Percentiles rank a stretch among this genome's conserved stretches.
phyloP scores from a whole-genome alignment of 2,888 invertebrate species.

The Napeogenes sylphis region DNA sequence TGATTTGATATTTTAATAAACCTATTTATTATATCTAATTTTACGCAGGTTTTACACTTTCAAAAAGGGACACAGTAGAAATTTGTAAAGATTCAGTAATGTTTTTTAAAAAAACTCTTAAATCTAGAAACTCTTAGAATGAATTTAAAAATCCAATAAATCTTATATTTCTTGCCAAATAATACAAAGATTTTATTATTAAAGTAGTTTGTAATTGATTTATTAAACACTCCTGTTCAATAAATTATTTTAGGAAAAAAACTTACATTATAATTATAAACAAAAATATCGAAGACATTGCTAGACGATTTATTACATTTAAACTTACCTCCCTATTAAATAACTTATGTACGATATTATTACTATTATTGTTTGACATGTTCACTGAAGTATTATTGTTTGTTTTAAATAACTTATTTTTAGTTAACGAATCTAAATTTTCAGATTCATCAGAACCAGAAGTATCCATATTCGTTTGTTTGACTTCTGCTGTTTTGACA shows the following conservation, averaged over 20 bases:
- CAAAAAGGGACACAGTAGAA: too few relatives aligned
- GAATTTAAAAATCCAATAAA: too few relatives aligned
- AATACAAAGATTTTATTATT: background rate
- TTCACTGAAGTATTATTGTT: slow-evolving; percentile 47
- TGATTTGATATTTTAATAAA: too few relatives aligned
- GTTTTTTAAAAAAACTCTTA: too few relatives aligned
- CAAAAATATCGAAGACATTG: slow-evolving; percentile 20
- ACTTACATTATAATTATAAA: slow-evolving; percentile 25
- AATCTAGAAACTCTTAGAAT: too few relatives aligned
- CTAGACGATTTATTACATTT: slow-evolving; percentile 32
- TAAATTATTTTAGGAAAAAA: slow-evolving; percentile 31
- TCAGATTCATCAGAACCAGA: slow-evolving; percentile 51
- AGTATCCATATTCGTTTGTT: slow-evolving; percentile 76
- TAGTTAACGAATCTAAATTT: slow-evolving; percentile 49
- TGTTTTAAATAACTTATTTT: slow-evolving; percentile 51
- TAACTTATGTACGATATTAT: slow-evolving; percentile 73
- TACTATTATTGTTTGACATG: slow-evolving; percentile 45
- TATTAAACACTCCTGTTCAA: background rate
- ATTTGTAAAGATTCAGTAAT: too few relatives aligned
- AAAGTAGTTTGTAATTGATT: background rate
- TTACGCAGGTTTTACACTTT: too few relatives aligned
- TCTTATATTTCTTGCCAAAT: too few relatives aligned
- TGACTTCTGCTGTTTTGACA: slow-evolving; percentile 51
- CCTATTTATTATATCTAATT: too few relatives aligned
- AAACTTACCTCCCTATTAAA: slow-evolving; percentile 79